A percentile compares a stretch with the other conserved stretches of the same genome.
These are phyloP conservation scores for Ploceus nigricollis DNA, from an alignment of 2,113 vertebrate genomes.

Conservation along the genomic window DNA sequence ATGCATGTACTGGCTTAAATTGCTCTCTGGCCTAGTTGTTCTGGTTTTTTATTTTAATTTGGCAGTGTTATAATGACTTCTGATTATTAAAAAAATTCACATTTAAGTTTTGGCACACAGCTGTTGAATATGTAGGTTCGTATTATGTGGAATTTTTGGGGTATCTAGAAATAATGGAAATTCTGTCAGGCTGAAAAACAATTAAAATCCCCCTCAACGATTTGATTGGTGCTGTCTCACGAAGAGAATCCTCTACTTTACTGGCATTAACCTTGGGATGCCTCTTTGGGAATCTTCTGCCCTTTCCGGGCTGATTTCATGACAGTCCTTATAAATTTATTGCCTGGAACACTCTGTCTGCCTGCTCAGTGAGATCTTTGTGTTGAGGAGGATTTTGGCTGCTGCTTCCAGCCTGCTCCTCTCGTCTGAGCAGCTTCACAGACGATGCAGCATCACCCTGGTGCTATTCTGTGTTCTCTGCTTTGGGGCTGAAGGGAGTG, in stretches of 20 bases:
- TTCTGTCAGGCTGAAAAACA: neutral
- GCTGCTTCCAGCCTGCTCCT: conserved; percentile 9
- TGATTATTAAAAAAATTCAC: neutral
- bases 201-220: neutral
- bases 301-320: conserved; percentile 5
- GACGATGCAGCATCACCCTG: neutral
- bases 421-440: neutral
- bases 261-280: conserved; percentile 17
- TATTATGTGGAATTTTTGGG: neutral
- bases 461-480: neutral
- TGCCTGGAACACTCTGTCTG: neutral
- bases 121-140: neutral
- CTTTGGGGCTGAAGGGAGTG: neutral
- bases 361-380: neutral
- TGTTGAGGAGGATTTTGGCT: conserved; percentile 16
- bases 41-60: neutral
- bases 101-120: neutral
- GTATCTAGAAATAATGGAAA: neutral
- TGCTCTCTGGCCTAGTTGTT: neutral
- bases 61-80: neutral
- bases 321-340: neutral
- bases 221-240: neutral
- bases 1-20: neutral
- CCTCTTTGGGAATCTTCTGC: conserved; percentile 34
- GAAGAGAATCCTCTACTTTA: neutral